phyloP scores from a whole-genome alignment of 2,888 invertebrate genomes.

The Mechanitis messenoides region DNA sequence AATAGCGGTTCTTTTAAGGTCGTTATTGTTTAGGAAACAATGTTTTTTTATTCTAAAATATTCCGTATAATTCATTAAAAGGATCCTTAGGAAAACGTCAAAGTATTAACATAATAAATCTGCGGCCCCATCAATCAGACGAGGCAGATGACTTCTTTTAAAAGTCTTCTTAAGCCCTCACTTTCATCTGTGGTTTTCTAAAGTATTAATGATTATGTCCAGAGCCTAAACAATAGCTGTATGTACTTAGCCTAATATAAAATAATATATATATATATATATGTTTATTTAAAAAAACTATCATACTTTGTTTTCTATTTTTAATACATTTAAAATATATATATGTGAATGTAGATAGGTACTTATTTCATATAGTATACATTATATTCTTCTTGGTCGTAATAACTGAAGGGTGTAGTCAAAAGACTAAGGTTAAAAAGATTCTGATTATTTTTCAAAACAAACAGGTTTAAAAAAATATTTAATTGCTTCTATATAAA shows the following conservation, averaged over 20 bases:
- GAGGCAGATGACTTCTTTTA: constrained; percentile 59
- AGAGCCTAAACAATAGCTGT: neutral
- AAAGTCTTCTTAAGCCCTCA: constrained; percentile 70
- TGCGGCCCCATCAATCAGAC: constrained; percentile 64
- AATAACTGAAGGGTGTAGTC: no score
- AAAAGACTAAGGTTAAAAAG: no score
- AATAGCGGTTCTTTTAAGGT: neutral
- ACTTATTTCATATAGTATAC: no score
- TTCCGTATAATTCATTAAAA: constrained; percentile 28
- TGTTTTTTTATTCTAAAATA: constrained; percentile 13
- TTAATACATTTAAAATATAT: no score
- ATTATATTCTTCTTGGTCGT: no score
- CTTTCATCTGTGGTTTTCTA: constrained; percentile 60
- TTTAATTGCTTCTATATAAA: no score
- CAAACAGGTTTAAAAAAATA: no score
- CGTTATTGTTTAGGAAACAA: constrained; percentile 20
- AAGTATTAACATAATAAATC: constrained; percentile 74
- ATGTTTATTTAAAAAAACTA: no score
- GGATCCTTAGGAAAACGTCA: constrained; percentile 30
- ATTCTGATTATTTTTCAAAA: no score
- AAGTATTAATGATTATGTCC: constrained; percentile 11
- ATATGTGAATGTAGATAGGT: no score
- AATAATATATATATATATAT: no score
- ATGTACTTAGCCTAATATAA: neutral
- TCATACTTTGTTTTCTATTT: no score